phyloP scores from a whole-genome alignment of 2,888 invertebrate species.

The Elmis aenea region DNA sequence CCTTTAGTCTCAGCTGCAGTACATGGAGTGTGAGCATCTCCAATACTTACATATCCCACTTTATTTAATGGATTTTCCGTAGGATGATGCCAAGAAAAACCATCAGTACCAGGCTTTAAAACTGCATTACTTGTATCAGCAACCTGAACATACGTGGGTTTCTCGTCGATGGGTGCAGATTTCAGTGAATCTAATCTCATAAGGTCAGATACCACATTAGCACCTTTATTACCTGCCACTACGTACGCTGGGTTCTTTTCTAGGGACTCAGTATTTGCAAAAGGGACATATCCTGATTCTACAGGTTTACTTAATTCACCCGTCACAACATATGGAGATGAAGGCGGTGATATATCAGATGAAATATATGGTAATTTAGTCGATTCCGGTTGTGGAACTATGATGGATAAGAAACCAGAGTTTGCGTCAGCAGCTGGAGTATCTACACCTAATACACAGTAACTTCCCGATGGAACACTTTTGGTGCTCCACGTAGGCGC shows the following conservation, averaged over 20 bases:
- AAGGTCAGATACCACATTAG: slow-evolving; percentile 21
- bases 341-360: slow-evolving; percentile 19
- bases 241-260: slow-evolving; percentile 32
- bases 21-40: slow-evolving; percentile 26
- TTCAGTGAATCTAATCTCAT: slow-evolving; percentile 16
- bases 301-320: slow-evolving; percentile 30
- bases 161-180: slow-evolving; percentile 17
- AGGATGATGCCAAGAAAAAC: slow-evolving; percentile 26
- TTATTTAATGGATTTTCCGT: slow-evolving; percentile 14
- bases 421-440: slow-evolving; percentile 19
- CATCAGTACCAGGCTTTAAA: slow-evolving; percentile 11
- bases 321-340: slow-evolving; percentile 29
- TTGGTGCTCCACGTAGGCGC: slow-evolving; percentile 8
- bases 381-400: slow-evolving; percentile 15
- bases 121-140: slow-evolving; percentile 18
- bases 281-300: slow-evolving; percentile 35
- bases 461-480: slow-evolving; percentile 24
- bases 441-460: slow-evolving; percentile 36
- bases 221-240: slow-evolving; percentile 32
- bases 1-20: slow-evolving; percentile 12
- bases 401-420: slow-evolving; percentile 27
- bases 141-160: slow-evolving; percentile 26
- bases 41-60: slow-evolving; percentile 33
- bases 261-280: slow-evolving; percentile 20
- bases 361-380: slow-evolving; percentile 21